Conservation (phyloP, 2,888 invertebrate species). For the Dasypolia templi region DNA sequence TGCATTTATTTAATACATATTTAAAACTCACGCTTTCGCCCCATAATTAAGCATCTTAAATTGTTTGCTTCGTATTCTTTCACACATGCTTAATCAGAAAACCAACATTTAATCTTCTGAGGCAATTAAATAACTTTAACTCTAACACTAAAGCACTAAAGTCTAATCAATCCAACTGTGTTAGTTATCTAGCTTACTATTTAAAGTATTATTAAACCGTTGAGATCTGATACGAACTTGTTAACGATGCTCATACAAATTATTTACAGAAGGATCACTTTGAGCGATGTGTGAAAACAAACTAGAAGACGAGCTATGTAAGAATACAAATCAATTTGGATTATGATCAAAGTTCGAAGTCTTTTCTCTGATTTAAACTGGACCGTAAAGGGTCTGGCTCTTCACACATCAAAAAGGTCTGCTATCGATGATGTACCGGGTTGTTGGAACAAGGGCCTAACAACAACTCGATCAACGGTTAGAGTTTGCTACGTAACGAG, state of each 20-base stretch:
- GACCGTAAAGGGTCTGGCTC: no score
- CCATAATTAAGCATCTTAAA: no score
- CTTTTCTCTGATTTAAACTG: no score
- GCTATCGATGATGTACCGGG: no score
- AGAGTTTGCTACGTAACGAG: no score
- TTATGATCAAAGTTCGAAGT: no score
- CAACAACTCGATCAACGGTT: no score
- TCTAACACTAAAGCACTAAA: constrained; percentile 7
- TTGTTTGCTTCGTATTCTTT: not conserved
- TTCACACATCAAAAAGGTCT: no score
- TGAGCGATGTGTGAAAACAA: not conserved
- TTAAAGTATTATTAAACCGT: constrained; percentile 39
- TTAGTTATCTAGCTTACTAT: constrained; percentile 31
- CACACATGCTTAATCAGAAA: no score
- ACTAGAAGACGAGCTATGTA: not conserved
- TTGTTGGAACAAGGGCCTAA: no score
- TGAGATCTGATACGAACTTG: constrained; percentile 48
- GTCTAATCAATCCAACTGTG: constrained; percentile 24
- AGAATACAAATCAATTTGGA: not conserved
- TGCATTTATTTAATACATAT: no score
- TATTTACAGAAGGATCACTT: constrained; percentile 19
- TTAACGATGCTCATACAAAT: constrained; percentile 7
- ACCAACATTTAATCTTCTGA: not conserved
- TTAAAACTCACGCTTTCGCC: no score
- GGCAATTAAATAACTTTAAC: not conserved